Evolutionary conservation across 1,140 invertebrate genomes (phyloP).

Genomic region (Temnothorax curvispinosus): DNA sequence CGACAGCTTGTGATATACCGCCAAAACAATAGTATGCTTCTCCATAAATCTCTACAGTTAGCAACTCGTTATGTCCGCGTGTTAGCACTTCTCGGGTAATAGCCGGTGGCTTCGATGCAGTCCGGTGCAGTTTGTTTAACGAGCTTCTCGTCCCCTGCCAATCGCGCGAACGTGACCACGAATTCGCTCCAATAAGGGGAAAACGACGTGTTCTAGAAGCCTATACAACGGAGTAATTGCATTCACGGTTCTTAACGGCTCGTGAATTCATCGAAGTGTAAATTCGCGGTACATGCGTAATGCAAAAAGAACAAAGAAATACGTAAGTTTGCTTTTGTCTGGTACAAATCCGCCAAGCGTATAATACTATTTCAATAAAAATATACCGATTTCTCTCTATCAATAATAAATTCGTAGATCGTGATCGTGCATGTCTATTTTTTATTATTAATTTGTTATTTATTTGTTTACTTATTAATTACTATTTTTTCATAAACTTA

Average conservation of each 20-base stretch:
- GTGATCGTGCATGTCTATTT: too few relatives aligned
- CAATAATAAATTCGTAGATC: not conserved
- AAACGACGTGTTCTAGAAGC: conserved; percentile 4
- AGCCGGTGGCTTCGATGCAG: not conserved
- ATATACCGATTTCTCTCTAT: not conserved
- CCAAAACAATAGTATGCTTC: conserved; percentile 7
- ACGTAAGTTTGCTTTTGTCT: too few relatives aligned
- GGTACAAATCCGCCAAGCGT: not conserved
- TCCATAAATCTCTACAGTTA: conserved; percentile 41
- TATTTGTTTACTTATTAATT: not conserved
- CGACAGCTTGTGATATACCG: not conserved
- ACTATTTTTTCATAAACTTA: not conserved
- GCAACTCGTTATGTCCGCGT: conserved; percentile 13
- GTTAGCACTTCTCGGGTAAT: conserved; percentile 30
- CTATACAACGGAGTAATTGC: conserved; percentile 24
- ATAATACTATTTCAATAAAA: not conserved
- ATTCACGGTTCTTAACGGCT: conserved; percentile 7
- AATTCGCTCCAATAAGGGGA: conserved; percentile 30
- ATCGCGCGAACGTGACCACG: conserved; percentile 20
- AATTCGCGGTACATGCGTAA: conserved; percentile 29
- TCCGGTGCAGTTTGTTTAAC: conserved; percentile 55
- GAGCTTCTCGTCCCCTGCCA: conserved; percentile 49
- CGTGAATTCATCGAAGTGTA: conserved; percentile 34
- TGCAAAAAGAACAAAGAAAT: not conserved
- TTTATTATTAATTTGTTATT: not conserved